Evolutionary conservation across 2,888 invertebrate genomes (phyloP).

Genomic region (Epinotia nisella): DNA sequence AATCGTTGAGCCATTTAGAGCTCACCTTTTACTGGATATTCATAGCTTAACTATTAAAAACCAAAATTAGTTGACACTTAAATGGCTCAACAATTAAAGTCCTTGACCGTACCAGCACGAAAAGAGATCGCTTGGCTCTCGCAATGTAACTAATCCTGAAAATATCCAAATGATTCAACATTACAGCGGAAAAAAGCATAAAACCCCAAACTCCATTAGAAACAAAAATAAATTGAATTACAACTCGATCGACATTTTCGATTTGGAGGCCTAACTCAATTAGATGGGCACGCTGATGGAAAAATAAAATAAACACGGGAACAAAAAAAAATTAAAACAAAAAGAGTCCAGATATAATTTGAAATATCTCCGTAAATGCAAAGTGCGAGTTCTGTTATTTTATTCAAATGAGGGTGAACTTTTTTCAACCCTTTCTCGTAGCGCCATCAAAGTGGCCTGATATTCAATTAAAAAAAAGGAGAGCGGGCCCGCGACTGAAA

Average conservation of each 20-base stretch:
- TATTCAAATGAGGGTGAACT: constrained; percentile 85
- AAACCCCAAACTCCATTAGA: constrained; percentile 82
- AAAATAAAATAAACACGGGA: constrained; percentile 84
- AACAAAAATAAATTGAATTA: constrained; percentile 85
- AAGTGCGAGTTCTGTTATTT: constrained; percentile 85
- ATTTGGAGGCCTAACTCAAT: constrained; percentile 84
- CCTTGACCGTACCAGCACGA: no score
- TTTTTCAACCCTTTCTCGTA: constrained; percentile 81
- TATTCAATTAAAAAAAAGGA: constrained; percentile 85
- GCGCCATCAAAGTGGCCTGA: constrained; percentile 85
- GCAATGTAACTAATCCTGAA: constrained; percentile 56
- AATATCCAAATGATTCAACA: constrained; percentile 75
- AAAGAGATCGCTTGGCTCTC: no score
- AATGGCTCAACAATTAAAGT: no score
- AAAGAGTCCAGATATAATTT: constrained; percentile 85
- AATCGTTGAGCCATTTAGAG: no score
- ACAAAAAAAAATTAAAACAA: constrained; percentile 80
- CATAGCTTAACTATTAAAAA: no score
- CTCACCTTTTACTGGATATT: no score
- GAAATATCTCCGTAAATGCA: constrained; percentile 85
- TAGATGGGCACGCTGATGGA: constrained; percentile 83
- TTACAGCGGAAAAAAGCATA: constrained; percentile 76
- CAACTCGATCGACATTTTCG: constrained; percentile 84
- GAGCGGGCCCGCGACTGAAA: constrained; percentile 81
- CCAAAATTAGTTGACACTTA: no score